Percentiles rank a stretch among this genome's conserved stretches.
Conservation (phyloP, 1,140 invertebrate species). For the Bombus sylvicola region DNA sequence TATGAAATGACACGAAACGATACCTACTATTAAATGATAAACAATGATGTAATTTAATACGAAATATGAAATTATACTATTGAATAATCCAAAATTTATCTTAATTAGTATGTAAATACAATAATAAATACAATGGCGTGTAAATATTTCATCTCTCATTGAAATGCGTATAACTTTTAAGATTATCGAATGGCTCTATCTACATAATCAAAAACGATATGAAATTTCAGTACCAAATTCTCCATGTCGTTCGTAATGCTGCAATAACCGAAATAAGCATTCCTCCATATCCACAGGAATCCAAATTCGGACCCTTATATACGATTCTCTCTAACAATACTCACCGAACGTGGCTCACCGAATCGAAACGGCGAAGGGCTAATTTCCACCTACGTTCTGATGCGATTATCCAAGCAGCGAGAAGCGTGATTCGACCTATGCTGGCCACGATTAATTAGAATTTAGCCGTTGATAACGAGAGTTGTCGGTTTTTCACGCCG, state of each 20-base stretch:
- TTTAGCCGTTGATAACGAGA: not conserved
- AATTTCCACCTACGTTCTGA: not conserved
- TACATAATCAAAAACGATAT: no score
- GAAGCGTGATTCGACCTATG: not conserved
- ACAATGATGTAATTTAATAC: no score
- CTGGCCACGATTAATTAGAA: constrained; percentile 31
- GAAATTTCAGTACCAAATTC: no score
- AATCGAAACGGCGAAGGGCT: not conserved
- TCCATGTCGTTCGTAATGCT: not conserved
- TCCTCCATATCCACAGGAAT: not conserved
- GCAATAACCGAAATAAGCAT: not conserved
- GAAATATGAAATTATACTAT: no score
- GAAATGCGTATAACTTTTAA: no score
- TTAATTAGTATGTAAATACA: no score
- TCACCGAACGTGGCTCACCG: no score
- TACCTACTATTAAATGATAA: no score
- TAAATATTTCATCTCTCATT: not conserved
- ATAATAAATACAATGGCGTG: no score
- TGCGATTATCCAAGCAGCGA: not conserved
- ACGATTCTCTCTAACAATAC: not conserved
- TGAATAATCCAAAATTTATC: no score
- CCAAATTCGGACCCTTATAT: not conserved
- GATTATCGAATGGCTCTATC: no score
- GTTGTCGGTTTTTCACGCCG: not conserved
- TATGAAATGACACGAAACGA: no score